Percentiles rank a stretch among this genome's conserved stretches.
Conservation (phyloP, 30 jellyfish, hydroid and myxozoan genomes). For the Pseudorhiza aurosa region DNA sequence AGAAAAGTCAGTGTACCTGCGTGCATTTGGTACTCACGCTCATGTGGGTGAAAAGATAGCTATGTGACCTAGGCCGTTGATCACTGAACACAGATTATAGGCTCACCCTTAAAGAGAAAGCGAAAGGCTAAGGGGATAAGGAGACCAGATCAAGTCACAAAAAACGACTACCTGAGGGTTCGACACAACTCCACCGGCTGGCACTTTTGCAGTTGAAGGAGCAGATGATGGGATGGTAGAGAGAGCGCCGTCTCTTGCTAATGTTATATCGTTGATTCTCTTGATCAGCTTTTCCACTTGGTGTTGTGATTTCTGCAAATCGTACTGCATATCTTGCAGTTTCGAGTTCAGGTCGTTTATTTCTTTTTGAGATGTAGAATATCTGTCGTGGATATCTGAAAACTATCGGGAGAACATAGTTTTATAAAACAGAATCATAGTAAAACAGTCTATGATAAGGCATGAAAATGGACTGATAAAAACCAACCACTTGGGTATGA, state of each 20-base stretch:
- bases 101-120: too few species aligned
- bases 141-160: too few species aligned
- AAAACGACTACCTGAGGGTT: slow-evolving; percentile 58
- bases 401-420: slow-evolving; percentile 42
- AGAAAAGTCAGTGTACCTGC: too few species aligned
- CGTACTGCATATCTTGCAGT: slow-evolving; percentile 94
- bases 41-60: too few species aligned
- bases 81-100: too few species aligned
- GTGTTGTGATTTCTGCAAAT: slow-evolving; percentile 88
- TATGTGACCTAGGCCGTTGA: too few species aligned
- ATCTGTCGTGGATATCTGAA: slow-evolving; percentile 83
- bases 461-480: too few species aligned
- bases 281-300: slow-evolving; percentile 93
- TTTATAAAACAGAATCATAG: neutral
- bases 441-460: too few species aligned
- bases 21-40: too few species aligned
- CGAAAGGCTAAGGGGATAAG: too few species aligned
- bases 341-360: slow-evolving; percentile 78
- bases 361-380: slow-evolving; percentile 87
- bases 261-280: slow-evolving; percentile 77
- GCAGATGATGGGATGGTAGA: slow-evolving; percentile 13
- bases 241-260: slow-evolving; percentile 43
- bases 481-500: too few species aligned
- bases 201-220: slow-evolving; percentile 20
- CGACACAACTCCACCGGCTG: slow-evolving; percentile 12